These are phyloP conservation scores for Himalopsyche kuldschensis DNA, from an alignment of 2,888 invertebrate species.

Conservation along the genomic window DNA sequence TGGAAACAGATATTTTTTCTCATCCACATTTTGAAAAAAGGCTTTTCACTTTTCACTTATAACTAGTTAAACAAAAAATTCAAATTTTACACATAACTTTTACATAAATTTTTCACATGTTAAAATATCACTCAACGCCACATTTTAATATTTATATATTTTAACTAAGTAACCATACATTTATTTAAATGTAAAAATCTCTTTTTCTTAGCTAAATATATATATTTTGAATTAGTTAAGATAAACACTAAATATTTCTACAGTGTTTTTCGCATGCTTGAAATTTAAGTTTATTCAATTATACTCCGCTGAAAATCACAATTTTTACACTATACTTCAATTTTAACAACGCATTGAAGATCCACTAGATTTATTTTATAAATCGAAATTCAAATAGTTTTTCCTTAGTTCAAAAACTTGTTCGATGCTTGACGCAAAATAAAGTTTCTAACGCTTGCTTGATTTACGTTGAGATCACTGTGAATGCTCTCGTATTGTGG, in stretches of 20 bases:
- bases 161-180: too few species aligned
- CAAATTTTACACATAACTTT: not conserved
- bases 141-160: not conserved
- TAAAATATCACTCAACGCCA: not conserved
- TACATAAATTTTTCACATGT: not conserved
- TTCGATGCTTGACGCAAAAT: not conserved
- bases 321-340: too few species aligned
- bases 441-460: not conserved
- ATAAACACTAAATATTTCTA: too few species aligned
- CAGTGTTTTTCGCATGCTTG: too few species aligned
- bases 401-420: not conserved
- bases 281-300: too few species aligned
- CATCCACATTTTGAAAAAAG: not conserved
- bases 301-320: too few species aligned
- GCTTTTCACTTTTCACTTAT: not conserved
- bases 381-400: too few species aligned
- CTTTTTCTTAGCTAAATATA: too few species aligned
- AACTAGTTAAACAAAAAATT: not conserved
- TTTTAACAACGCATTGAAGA: too few species aligned
- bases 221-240: too few species aligned
- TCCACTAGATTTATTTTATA: too few species aligned
- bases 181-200: too few species aligned
- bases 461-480: constrained; percentile 4
- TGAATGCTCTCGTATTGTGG: not conserved
- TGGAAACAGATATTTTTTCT: not conserved